Base-by-base conservation (phyloP, 2,797 vertebrate species). In the Bufotes viridis region DNA sequence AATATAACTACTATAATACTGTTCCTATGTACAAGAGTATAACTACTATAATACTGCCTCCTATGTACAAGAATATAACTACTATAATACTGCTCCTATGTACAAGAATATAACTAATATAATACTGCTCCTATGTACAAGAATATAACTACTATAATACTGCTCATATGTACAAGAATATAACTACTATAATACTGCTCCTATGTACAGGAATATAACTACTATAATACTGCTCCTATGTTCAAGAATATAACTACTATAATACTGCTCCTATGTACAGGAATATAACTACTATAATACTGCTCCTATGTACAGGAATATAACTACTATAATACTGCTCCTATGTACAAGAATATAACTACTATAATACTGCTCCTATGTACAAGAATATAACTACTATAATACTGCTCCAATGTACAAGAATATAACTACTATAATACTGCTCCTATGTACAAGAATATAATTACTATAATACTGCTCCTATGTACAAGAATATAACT, bases 81-180 rank as follows among this genome's bases (percentile, higher is more conserved):
- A 15, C 8, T 18, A 61, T 42, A 7, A 7, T 2, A 65, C 61
- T n/a, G 61, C 22, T 11, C 61, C 61, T 65, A 65, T n/a, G 11
- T 55, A 55, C 53, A 58, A 65, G 22, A 65, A 65, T n/a, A 65
- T 65, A 65, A 65, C 61, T 65, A 65, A 22, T 65, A 65, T 65
- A 65, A n/a, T 65, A 65, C 61, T 65, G 61, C 61, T 22, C 15
- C 60, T 17, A 15, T 14, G 57, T 18, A 58, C 57, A 14, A 65
- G 22, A n/a, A 65, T n/a, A 65, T 65, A 65, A 65, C 61, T 65
- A 65, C 61, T 65, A 65, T 65, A 65, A 65, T 65, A 65, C 61
- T 65, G 61, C 61, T 22, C 15, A 1, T 58, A 58, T 58, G 57
- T 58, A 58, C 57, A 58, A 65, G 22, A 65, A 65, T n/a, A 65